A percentile compares a stretch with the other conserved stretches of the same genome.
phyloP scores from a whole-genome alignment of 1,140 invertebrate species.

The Galleria mellonella region DNA sequence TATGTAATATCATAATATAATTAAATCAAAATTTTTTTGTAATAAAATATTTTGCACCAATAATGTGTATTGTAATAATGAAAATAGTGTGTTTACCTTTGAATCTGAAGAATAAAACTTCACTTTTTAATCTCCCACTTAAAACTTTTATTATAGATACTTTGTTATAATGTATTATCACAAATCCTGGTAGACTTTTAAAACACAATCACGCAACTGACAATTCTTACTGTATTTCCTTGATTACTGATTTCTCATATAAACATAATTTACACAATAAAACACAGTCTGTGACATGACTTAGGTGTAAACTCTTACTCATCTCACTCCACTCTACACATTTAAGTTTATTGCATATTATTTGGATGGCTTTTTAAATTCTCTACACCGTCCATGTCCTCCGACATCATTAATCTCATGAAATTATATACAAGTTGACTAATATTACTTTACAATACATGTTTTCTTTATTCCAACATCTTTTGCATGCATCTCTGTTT shows the following conservation, averaged over 20 bases:
- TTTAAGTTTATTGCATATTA: constrained; percentile 70
- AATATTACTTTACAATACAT: constrained; percentile 68
- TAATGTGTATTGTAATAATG: constrained; percentile 5
- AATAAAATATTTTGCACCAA: constrained; percentile 2
- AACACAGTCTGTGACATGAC: constrained; percentile 66
- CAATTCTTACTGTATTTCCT: constrained; percentile 69
- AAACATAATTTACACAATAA: constrained; percentile 72
- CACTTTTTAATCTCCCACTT: constrained; percentile 73
- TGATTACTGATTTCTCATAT: constrained; percentile 70
- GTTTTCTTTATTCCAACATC: constrained; percentile 40
- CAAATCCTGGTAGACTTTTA: constrained; percentile 76
- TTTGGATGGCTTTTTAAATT: constrained; percentile 68
- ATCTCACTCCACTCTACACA: constrained; percentile 66
- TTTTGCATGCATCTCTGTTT: constrained; percentile 24
- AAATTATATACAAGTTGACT: constrained; percentile 72
- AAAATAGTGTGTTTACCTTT: constrained; percentile 47
- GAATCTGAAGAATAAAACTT: constrained; percentile 67
- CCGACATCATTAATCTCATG: constrained; percentile 65
- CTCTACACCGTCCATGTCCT: constrained; percentile 59
- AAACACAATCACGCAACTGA: constrained; percentile 75
- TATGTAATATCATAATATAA: too few species aligned
- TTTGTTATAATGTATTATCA: constrained; percentile 76
- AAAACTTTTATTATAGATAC: constrained; percentile 76
- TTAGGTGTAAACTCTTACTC: constrained; percentile 63
- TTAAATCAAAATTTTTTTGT: too few species aligned